phyloP scores from a whole-genome alignment of 2,888 invertebrate genomes.

The Rhaphigaster nebulosa region DNA sequence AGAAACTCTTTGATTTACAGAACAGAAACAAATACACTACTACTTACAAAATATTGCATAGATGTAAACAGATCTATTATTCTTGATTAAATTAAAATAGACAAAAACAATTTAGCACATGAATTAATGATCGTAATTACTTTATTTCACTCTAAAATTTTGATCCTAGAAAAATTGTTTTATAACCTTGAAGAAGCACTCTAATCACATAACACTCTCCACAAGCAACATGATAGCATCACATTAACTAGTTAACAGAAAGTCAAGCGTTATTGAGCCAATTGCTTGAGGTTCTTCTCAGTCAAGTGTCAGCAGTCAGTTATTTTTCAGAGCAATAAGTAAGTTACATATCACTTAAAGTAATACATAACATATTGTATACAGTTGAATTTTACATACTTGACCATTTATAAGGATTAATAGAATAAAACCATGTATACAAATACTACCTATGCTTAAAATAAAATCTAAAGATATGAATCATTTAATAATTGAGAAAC shows the following conservation, averaged over 20 bases:
- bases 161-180: neutral
- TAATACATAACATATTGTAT: neutral
- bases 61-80: too few species aligned
- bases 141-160: too few species aligned
- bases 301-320: neutral
- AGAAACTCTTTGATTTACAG: too few species aligned
- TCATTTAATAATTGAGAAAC: too few species aligned
- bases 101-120: neutral
- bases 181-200: neutral
- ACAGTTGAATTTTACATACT: neutral
- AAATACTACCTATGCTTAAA: neutral
- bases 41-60: too few species aligned
- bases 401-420: neutral
- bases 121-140: neutral
- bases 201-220: neutral
- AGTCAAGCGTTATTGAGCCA: neutral
- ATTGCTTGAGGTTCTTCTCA: neutral
- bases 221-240: neutral
- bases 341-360: neutral
- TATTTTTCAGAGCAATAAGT: neutral
- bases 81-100: neutral
- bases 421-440: neutral
- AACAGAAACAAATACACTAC: too few species aligned
- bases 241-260: constrained; percentile 18
- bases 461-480: too few species aligned